Base-by-base conservation (phyloP, 2,888 invertebrate species). In the Orchestes rusci region DNA sequence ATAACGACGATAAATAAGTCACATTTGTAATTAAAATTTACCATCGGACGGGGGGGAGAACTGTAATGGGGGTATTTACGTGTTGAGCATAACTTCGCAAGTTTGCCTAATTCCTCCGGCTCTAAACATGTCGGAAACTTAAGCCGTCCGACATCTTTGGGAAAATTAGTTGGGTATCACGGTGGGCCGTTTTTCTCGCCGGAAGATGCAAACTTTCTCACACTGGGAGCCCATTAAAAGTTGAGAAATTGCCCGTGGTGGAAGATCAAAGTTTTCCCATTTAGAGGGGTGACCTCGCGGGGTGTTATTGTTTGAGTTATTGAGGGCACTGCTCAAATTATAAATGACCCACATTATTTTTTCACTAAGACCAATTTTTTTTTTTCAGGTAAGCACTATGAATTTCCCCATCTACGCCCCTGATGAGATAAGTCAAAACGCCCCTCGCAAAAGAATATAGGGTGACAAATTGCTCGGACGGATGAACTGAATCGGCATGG, bases 51-150 rank as follows among this genome's bases (percentile, higher is more conserved):
- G 62, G 64, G 62, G 64, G 62, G 61, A 64, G 64, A 62, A 62
- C 63, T 57, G 49, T 56, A 41, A 30, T 30, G 59, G 58, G 56
- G 58, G 60, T 66, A 66, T 67, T 68, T 67, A 68, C 68, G 68
- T 68, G 68, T 67, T 66, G 65, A 62, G 68, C 67, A 68, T 68
- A 68, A 68, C 64, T 68, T 68, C 62, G 59, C 64, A 67, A 68
- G 63, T 67, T 68, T 65, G 60, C 66, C 66, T 68, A 68, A 68
- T 65, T 62, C 65, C 62, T 58, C 56, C 54, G 57, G 64, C 60
- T 61, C 63, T 68, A 68, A 68, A 68, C 62, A 68, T 68, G 67
- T 66, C 68, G 58, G 54, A 56, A 57, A 61, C 61, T 65, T 65
- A 67, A 67, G 66, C 66, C 63, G 56, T 59, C 63, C 53, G 48